These are phyloP conservation scores for Grammomys dolichurus DNA, from an alignment of 2,113 vertebrate species.

Conservation along the genomic window DNA sequence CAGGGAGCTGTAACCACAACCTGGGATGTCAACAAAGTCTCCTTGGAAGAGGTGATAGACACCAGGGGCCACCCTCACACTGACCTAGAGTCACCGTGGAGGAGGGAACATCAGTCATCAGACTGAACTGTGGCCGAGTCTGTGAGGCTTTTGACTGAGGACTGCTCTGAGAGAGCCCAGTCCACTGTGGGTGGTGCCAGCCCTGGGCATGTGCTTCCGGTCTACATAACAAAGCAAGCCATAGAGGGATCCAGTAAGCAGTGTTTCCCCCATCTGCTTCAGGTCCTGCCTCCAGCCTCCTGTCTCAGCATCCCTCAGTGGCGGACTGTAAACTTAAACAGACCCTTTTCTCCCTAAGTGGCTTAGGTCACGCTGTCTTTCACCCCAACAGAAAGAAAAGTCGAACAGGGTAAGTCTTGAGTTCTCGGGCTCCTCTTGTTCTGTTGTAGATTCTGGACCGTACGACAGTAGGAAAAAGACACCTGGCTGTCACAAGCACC, in stretches of 20 bases:
- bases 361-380: not conserved
- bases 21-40: not conserved
- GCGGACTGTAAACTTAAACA: not conserved
- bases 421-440: not conserved
- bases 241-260: not conserved
- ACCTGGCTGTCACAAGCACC: not conserved
- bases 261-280: not conserved
- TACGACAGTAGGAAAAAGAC: not conserved
- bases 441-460: too few species aligned
- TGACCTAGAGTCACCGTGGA: not conserved
- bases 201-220: not conserved
- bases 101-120: not conserved
- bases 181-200: not conserved
- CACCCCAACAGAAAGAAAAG: not conserved
- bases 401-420: too few species aligned
- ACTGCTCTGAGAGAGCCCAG: too few species aligned
- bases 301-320: not conserved
- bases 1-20: not conserved
- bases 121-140: not conserved
- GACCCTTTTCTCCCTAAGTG: not conserved
- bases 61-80: not conserved
- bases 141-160: not conserved
- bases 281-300: not conserved
- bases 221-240: too few species aligned
- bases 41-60: not conserved